These are phyloP conservation scores for Sylvietta virens DNA, from an alignment of 2,113 vertebrate genomes.

Conservation along the genomic window DNA sequence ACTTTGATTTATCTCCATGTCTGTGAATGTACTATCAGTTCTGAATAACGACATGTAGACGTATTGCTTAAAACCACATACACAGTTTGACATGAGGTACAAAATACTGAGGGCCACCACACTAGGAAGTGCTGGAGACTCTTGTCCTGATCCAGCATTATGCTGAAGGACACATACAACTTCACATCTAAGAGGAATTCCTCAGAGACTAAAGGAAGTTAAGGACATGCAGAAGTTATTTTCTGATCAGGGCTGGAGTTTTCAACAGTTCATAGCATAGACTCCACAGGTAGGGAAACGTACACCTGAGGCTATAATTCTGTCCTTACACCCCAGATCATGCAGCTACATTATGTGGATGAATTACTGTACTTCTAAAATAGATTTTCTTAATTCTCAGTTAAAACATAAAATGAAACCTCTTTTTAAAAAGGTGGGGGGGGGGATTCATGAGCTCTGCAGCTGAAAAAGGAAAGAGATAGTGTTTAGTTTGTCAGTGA, in stretches of 20 bases:
- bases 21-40: background rate
- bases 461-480: background rate
- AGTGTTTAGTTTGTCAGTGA: background rate
- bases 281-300: background rate
- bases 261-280: background rate
- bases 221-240: background rate
- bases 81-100: slow-evolving; percentile 1
- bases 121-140: background rate
- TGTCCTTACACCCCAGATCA: slow-evolving; percentile 4
- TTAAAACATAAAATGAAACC: background rate
- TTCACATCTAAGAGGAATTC: background rate
- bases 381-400: slow-evolving; percentile 17
- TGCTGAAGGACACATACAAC: background rate
- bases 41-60: background rate
- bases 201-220: background rate
- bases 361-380: slow-evolving; percentile 48
- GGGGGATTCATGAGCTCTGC: background rate
- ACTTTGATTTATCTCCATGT: background rate
- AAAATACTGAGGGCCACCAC: background rate
- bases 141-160: background rate
- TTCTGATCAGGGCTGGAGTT: background rate
- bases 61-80: background rate
- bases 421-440: background rate
- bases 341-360: background rate
- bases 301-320: slow-evolving; percentile 6